Evolutionary conservation across 2,888 invertebrate species (phyloP).

Genomic region (Opisthograptis luteolata): DNA sequence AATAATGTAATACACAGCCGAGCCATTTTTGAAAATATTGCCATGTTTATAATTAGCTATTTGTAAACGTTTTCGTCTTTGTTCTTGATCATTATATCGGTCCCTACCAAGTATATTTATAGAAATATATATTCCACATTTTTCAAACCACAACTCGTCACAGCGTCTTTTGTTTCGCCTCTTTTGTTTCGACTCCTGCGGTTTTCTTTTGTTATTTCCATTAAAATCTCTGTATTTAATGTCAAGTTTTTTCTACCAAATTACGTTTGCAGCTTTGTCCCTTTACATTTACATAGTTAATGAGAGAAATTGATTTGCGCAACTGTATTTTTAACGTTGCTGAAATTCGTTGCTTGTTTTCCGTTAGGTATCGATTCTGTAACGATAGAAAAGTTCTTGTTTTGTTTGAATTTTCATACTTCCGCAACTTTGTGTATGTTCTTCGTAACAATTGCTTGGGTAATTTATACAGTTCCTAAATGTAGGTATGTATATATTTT

Average conservation of each 20-base stretch:
- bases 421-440: no score
- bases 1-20: no score
- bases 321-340: slow-evolving; percentile 18
- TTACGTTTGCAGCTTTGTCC: slow-evolving; percentile 22
- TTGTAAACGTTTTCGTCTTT: no score
- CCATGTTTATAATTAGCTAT: no score
- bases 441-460: no score
- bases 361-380: slow-evolving; percentile 8
- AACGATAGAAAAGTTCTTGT: not conserved
- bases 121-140: slow-evolving; percentile 32
- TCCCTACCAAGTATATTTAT: slow-evolving; percentile 24
- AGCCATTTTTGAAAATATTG: no score
- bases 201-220: slow-evolving; percentile 61
- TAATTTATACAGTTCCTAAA: no score
- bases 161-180: slow-evolving; percentile 52
- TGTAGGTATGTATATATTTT: no score
- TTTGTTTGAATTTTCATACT: slow-evolving; percentile 1
- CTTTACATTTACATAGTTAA: slow-evolving; percentile 19
- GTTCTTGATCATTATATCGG: no score
- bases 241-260: slow-evolving; percentile 48
- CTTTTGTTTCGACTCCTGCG: slow-evolving; percentile 67
- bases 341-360: slow-evolving; percentile 10
- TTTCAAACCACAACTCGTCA: slow-evolving; percentile 47
- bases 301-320: slow-evolving; percentile 14
- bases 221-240: slow-evolving; percentile 61